Evolutionary conservation across 2,797 vertebrate species (phyloP).

Genomic region (Sebastes wilsoni): DNA sequence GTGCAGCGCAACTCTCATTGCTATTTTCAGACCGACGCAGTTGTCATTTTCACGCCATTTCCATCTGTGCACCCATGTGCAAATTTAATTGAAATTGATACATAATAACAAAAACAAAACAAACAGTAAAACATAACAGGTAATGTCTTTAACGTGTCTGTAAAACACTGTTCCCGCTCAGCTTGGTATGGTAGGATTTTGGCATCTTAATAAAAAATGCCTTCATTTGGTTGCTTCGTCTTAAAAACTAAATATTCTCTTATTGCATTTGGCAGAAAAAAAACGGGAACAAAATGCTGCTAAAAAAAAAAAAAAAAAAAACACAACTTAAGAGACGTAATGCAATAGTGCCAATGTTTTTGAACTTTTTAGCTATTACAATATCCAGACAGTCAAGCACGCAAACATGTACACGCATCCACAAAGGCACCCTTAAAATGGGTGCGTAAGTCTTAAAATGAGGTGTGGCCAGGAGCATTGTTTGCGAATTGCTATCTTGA

Average conservation of each 20-base stretch:
- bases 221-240: conserved; percentile 83
- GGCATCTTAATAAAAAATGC: conserved; percentile 83
- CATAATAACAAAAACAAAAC: conserved; percentile 71
- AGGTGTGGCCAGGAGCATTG: background rate
- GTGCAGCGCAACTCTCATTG: no score
- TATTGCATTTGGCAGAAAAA: conserved; percentile 85
- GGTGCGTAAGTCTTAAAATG: background rate
- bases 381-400: conserved; percentile 58
- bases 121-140: conserved; percentile 78
- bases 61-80: no score
- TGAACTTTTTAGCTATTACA: conserved; percentile 78
- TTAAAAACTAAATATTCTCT: conserved; percentile 77
- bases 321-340: conserved; percentile 80
- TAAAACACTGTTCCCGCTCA: conserved; percentile 87
- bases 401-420: conserved; percentile 30
- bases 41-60: no score
- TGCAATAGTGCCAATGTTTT: conserved; percentile 86
- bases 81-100: conserved; percentile 85
- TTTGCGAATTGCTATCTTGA: background rate
- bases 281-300: conserved; percentile 72
- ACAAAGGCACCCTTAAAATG: conserved; percentile 22
- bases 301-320: conserved; percentile 63
- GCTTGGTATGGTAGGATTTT: conserved; percentile 83
- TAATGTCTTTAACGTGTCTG: conserved; percentile 86
- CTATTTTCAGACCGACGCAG: no score